These are phyloP conservation scores for Tortricodes alternella DNA, from an alignment of 2,888 invertebrate species.

Conservation along the genomic window DNA sequence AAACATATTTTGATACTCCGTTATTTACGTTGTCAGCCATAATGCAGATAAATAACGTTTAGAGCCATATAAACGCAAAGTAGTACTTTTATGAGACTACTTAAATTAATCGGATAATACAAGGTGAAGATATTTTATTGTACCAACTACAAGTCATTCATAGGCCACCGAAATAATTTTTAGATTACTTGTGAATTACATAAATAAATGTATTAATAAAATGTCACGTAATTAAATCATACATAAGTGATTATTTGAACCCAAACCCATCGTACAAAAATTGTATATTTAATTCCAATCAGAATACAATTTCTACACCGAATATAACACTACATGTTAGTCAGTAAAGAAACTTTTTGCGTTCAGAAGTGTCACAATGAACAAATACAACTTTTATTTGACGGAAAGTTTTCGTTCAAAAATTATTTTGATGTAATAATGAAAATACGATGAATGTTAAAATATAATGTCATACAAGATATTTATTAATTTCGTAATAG, in stretches of 20 bases:
- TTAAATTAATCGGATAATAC: not conserved
- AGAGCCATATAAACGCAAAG: not conserved
- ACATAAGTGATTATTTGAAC: too few species aligned
- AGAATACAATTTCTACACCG: too few species aligned
- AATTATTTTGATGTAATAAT: too few species aligned
- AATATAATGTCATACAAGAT: too few species aligned
- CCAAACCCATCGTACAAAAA: too few species aligned
- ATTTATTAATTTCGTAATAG: too few species aligned
- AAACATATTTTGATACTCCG: constrained; percentile 29
- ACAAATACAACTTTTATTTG: not conserved
- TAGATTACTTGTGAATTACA: not conserved
- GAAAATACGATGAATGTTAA: too few species aligned
- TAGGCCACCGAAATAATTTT: not conserved
- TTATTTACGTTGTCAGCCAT: constrained; percentile 26
- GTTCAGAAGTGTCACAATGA: not conserved
- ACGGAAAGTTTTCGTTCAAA: too few species aligned
- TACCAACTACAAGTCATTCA: not conserved
- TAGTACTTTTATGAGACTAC: not conserved
- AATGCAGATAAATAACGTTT: not conserved
- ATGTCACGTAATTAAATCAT: too few species aligned
- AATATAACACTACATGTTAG: too few species aligned
- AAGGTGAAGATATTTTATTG: not conserved
- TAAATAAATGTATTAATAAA: too few species aligned
- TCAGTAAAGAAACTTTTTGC: not conserved
- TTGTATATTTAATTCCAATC: too few species aligned